A percentile compares a stretch with the other conserved stretches of the same genome.
phyloP scores from a whole-genome alignment of 2,797 vertebrate species.

The Malurus leucopterus region DNA sequence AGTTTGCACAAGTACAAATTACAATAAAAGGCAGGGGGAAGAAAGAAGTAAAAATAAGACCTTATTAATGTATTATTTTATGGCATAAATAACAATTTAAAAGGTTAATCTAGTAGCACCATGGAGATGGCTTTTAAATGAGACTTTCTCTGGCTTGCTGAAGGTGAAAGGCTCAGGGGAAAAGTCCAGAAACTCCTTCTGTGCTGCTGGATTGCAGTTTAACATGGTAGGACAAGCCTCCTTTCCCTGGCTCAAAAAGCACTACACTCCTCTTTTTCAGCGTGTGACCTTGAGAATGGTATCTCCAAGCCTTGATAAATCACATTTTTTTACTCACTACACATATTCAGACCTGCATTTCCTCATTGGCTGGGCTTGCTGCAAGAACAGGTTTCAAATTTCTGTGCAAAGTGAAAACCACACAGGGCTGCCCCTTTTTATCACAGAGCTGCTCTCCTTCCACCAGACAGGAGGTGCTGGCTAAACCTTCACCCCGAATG shows the following conservation, averaged over 20 bases:
- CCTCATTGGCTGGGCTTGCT: not conserved
- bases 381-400: not conserved
- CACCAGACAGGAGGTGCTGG: not conserved
- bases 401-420: not conserved
- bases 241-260: not conserved
- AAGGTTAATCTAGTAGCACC: not conserved
- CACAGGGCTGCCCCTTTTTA: not conserved
- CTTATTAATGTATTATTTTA: not conserved
- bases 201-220: not conserved
- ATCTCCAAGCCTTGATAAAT: not conserved
- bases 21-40: not conserved
- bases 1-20: not conserved
- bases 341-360: not conserved
- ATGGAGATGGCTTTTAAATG: not conserved
- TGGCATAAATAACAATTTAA: not conserved
- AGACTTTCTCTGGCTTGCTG: not conserved
- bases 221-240: not conserved
- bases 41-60: not conserved
- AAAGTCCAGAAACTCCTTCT: not conserved
- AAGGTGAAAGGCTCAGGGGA: not conserved
- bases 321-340: not conserved
- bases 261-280: not conserved
- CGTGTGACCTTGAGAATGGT: not conserved
- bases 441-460: rapidly evolving
- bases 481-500: not conserved